Conservation (phyloP, 2,113 vertebrate species). For the Stercorarius parasiticus region DNA sequence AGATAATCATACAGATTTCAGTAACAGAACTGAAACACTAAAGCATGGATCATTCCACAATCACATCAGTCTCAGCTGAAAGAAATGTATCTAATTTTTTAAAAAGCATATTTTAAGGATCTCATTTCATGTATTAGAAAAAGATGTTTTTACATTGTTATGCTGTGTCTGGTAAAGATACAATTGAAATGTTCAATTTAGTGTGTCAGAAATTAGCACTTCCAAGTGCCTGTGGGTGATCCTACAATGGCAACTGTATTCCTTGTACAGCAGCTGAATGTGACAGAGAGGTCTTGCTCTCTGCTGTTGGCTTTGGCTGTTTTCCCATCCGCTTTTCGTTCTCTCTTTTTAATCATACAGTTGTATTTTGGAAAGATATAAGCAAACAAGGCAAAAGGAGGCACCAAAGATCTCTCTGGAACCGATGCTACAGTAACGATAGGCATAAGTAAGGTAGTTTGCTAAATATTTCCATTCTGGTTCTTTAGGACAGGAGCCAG, state of each 20-base stretch:
- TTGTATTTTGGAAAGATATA: neutral
- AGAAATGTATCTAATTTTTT: neutral
- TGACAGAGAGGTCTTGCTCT: neutral
- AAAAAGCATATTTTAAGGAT: neutral
- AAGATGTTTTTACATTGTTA: neutral
- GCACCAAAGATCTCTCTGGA: neutral
- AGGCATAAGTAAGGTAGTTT: neutral
- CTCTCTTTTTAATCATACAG: neutral
- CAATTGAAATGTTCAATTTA: neutral
- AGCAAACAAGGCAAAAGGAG: neutral
- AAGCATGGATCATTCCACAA: neutral
- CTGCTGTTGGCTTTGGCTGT: neutral
- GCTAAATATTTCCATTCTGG: neutral
- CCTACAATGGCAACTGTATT: neutral
- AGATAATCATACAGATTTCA: neutral
- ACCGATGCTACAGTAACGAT: fast-evolving
- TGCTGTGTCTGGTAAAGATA: neutral
- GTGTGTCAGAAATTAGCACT: neutral
- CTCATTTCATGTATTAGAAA: neutral
- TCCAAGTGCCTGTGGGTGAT: neutral
- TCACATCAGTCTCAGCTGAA: neutral
- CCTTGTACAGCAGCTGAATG: neutral
- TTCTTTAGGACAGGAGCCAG: neutral
- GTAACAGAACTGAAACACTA: neutral
- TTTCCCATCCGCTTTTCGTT: neutral